Base-by-base conservation (phyloP, 2,113 vertebrate genomes). In the Xyliphius kryptos region DNA sequence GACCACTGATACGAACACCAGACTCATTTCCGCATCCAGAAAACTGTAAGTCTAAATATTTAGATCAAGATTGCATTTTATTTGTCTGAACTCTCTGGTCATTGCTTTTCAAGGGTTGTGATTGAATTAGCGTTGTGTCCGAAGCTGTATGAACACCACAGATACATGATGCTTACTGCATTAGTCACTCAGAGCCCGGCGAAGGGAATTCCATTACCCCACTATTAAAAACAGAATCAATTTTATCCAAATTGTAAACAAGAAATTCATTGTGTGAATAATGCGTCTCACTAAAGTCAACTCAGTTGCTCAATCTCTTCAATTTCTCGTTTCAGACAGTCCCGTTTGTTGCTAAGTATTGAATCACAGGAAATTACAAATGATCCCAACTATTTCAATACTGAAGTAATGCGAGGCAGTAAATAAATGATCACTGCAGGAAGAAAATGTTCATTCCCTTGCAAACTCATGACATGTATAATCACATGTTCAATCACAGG, bases 201-300 rank as follows among this genome's bases (percentile, higher is more conserved):
- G 16, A 36, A 61, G 19, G 61, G 66, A 75, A 70, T 73, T 64
- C 73, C 61, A 73, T 75, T 60, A 68, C 54, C 47, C 37, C 54
- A 44, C 63, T 68, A 67, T 71, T 71, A 68, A 75, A 72, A 71
- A 70, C 68, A 63, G 49, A 69, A 57, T 58, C 59, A 55, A 72
- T 69, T 71, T 71, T 41, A 63, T 70, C 54, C 56, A 19, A 66
- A 19, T 60, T 72, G 36, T 55, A 56, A 66, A 66, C 51, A 69
- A 57, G 38, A 44, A 17, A 55, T 61, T 59, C 21, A 65, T 72
- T 65, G n/a, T 13, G 7, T 48, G 46, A 68, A 60, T 68, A 64
- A 69, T 59, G 51, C 15, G 20, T 9, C 55, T 15, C 57, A 36
- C 13, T 11, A 53, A 47, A 65, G 56, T 68, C 73, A 68, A 56